Base-by-base conservation (phyloP, 1,140 invertebrate species). In the Drosophila fuyamai region DNA sequence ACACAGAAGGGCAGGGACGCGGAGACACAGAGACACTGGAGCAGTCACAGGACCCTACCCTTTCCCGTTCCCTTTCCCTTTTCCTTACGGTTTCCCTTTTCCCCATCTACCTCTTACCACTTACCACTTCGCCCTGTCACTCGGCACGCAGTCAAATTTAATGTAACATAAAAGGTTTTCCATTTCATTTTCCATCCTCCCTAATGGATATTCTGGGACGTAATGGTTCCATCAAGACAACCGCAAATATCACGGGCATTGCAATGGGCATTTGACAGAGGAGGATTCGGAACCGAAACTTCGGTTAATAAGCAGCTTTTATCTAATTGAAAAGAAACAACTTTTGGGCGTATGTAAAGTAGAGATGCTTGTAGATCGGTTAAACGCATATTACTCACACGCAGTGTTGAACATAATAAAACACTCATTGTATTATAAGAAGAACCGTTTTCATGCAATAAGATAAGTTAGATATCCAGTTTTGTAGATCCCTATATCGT, bases 121-220 rank as follows among this genome's bases (percentile, higher is more conserved):
- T 44, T 6, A 14, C 6, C 43, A 14, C 43, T 38, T 38, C 12
- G 36, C 32, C n/a, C 16, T 38, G 48, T 54, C 60, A 40, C 67
- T 70, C 67, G 41, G 29, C 67, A 71, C 51, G 65, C 67, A 71
- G 67, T 71, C 51, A 71, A 71, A 71, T 71, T 71, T 71, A 71
- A 71, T 71, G 67, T 71, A 58, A 71, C 67, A 71, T 71, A 71
- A 71, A 71, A 71, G 67, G 67, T 71, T 71, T 71, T 58, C 65
- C 67, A 71, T 71, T 71, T 71, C 51, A 55, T 35, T 71, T 57
- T 48, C 16, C 36, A 23, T 48, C 63, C 44, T 38, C n/a, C n/a
- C 32, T 66, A 66, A 66, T 48, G 55, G 43, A 18, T 40, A 48
- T 48, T 7, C 62, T 10, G 43, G 55, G 18, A 1, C 35, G 67